These are phyloP conservation scores for Drosophila atroscutellata DNA, from an alignment of 2,888 invertebrate species.

Conservation along the genomic window DNA sequence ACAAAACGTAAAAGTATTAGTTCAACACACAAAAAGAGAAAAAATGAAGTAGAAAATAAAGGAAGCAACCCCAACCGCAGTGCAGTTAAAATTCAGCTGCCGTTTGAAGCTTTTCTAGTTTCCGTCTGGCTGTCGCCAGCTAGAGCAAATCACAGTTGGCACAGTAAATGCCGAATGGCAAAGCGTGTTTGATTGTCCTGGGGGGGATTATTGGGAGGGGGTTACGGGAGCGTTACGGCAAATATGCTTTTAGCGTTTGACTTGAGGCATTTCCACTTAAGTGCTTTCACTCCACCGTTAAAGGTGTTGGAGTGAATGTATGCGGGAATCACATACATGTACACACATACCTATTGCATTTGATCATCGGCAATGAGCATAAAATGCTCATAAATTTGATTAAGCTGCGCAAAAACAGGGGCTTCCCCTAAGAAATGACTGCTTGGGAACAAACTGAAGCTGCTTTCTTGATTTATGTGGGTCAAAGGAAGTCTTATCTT, in stretches of 20 bases:
- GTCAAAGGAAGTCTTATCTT: constrained; percentile 13
- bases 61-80: neutral
- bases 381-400: constrained; percentile 78
- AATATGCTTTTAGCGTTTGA: constrained; percentile 75
- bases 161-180: constrained; percentile 19
- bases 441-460: neutral
- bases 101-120: constrained; percentile 33
- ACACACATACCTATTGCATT: constrained; percentile 63
- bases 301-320: constrained; percentile 70
- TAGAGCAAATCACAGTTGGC: constrained; percentile 40
- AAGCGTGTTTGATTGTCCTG: constrained; percentile 10
- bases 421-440: neutral
- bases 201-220: constrained; percentile 11
- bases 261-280: constrained; percentile 77
- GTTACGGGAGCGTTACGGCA: constrained; percentile 48
- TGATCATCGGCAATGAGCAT: constrained; percentile 69
- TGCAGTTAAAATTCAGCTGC: constrained; percentile 12
- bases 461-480: constrained; percentile 60
- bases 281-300: constrained; percentile 69
- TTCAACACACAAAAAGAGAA: constrained; percentile 31
- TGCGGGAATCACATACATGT: constrained; percentile 58
- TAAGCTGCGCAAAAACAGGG: constrained; percentile 45
- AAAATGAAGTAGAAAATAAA: neutral
- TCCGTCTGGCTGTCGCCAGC: constrained; percentile 19
- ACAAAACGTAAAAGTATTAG: constrained; percentile 70